phyloP scores from a whole-genome alignment of 2,113 vertebrate genomes.

The Melanostigma gelatinosum region DNA sequence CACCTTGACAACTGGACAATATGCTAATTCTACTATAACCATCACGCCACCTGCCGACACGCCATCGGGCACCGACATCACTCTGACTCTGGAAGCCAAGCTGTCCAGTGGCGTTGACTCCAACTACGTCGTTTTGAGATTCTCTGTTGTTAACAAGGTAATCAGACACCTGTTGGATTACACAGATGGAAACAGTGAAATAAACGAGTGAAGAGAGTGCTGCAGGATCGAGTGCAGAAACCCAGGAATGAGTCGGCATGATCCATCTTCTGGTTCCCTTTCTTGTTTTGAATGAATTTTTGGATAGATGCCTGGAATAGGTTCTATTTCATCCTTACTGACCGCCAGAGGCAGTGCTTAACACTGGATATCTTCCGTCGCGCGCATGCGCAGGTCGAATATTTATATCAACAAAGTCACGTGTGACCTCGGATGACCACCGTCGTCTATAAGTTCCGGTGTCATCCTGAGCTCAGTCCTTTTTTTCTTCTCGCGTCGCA shows the following conservation, averaged over 20 bases:
- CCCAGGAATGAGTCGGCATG: neutral
- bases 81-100: constrained; percentile 75
- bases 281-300: too few relatives aligned
- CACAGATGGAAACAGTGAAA: neutral
- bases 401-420: too few relatives aligned
- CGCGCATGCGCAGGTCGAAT: too few relatives aligned
- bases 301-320: too few relatives aligned
- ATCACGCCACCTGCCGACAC: constrained; percentile 63
- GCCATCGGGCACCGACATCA: constrained; percentile 77
- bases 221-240: neutral
- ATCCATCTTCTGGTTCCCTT: neutral
- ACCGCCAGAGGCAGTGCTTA: too few relatives aligned
- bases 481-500: too few relatives aligned
- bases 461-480: too few relatives aligned
- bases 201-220: neutral
- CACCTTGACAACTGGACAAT: constrained; percentile 49
- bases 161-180: neutral
- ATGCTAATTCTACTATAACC: constrained; percentile 53
- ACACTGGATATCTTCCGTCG: too few relatives aligned
- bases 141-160: constrained; percentile 80
- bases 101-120: constrained; percentile 57
- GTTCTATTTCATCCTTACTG: too few relatives aligned
- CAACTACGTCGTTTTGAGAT: constrained; percentile 75
- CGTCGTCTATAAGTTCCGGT: too few relatives aligned
- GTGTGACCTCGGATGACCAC: too few relatives aligned